These are phyloP conservation scores for Semaprochilodus insignis DNA, from an alignment of 2,797 vertebrate genomes.

Conservation along the genomic window DNA sequence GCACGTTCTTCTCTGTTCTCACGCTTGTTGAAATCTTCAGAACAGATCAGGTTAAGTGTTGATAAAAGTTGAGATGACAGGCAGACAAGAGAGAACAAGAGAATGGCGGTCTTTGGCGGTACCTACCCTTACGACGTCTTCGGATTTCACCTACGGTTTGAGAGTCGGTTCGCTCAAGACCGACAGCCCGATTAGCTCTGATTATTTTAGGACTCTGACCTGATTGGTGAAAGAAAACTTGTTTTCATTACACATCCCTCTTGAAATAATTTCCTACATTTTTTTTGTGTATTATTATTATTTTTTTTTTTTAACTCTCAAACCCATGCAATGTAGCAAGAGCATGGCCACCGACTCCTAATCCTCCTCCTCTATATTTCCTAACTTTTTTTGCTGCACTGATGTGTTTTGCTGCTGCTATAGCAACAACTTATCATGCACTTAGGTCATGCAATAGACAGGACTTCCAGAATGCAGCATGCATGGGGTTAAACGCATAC, in stretches of 20 bases:
- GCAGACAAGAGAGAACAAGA: constrained; percentile 59
- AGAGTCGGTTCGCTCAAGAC: constrained; percentile 99
- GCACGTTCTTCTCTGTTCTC: background rate
- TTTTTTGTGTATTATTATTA: background rate
- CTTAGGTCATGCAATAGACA: constrained; percentile 74
- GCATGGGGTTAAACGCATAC: constrained; percentile 61
- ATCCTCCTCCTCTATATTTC: background rate
- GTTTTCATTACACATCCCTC: constrained; percentile 83
- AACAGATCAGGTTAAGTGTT: background rate
- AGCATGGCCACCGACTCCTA: constrained; percentile 50
- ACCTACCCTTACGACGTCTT: constrained; percentile 98
- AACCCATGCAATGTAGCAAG: constrained; percentile 79
- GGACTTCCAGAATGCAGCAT: constrained; percentile 71
- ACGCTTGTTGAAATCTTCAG: background rate
- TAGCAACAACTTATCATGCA: constrained; percentile 78
- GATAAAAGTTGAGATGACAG: constrained; percentile 44
- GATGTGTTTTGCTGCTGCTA: constrained; percentile 69
- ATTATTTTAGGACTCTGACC: constrained; percentile 99
- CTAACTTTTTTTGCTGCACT: constrained; percentile 53
- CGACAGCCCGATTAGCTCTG: constrained; percentile 94
- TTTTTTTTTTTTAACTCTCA: constrained; percentile 37
- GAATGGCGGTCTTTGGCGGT: constrained; percentile 73
- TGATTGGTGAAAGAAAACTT: constrained; percentile 94
- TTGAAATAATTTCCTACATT: constrained; percentile 18
- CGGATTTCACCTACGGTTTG: constrained; percentile 99